Evolutionary conservation across 2,113 vertebrate genomes (phyloP), one percentile per base, ranked within the genome.

Genomic region (Poeciliopsis turrubarensis): DNA sequence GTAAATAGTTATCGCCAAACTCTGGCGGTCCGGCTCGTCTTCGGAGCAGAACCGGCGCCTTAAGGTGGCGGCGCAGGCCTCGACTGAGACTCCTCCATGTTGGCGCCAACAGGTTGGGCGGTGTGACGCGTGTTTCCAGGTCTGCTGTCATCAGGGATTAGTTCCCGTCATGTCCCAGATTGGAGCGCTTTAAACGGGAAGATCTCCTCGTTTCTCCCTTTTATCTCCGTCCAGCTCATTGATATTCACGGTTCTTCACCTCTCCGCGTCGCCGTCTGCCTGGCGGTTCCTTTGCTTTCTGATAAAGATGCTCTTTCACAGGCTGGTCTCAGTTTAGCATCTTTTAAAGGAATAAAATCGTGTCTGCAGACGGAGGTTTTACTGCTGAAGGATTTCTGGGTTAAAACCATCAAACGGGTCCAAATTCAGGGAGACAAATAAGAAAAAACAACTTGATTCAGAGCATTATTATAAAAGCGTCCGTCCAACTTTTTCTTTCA

Each of bases 161-260:
- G 63, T 47, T 77, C 32, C 60, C 31, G 29, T 1, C 41, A n/a
- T 65, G 60, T 84, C 82, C 76, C 81, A 83, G 86, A 86, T 86
- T 87, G 86, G 84, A 63, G 37, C 68, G 41, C 44, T 70, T 72
- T 70, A 60, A 83, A 54, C 60, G 1, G 63, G 13, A 8, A 32
- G 44, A 70, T 57, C 66, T 76, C 39, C n/a, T 79, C 75, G 26
- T 75, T 77, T 63, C 66, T 71, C 60, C 31, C 75, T 84, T 84
- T 73, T 70, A 83, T 87, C 86, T 88, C 72, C 10, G 64, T 8
- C 31, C 9, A 3, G 67, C 80, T 85, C 70, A 73, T 84, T 68
- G 80, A 83, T 68, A 72, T 73, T 71, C 73, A 61, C 2, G 60
- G 68, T 37, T 64, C 68, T 60, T 47, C 44, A 19, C 14, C 44